Evolutionary conservation across 2,888 invertebrate genomes (phyloP).

Genomic region (Ganaspis brasiliensis): DNA sequence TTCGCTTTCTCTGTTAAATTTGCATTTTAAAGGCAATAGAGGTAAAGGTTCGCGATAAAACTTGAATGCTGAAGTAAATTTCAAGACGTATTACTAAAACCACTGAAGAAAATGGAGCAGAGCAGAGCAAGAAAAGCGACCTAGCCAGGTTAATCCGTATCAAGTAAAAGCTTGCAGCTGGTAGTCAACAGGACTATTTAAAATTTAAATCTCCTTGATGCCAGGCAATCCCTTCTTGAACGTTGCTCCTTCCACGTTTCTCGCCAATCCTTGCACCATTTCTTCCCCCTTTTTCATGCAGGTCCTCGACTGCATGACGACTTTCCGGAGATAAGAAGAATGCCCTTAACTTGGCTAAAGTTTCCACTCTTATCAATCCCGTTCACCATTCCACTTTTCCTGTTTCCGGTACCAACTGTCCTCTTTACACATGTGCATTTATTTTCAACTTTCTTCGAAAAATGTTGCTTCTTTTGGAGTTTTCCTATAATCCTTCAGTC

Average conservation of each 20-base stretch:
- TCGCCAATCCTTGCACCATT: slow-evolving; percentile 5
- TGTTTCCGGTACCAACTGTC: not conserved
- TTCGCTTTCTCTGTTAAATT: slow-evolving; percentile 1
- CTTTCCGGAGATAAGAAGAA: slow-evolving; percentile 49
- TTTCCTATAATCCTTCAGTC: too few relatives aligned
- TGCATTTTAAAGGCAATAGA: slow-evolving; percentile 1
- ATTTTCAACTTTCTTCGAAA: not conserved
- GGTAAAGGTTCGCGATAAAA: not conserved
- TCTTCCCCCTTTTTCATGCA: slow-evolving; percentile 27
- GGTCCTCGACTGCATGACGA: slow-evolving; percentile 49
- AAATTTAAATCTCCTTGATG: slow-evolving; percentile 72
- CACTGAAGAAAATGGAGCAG: slow-evolving; percentile 41
- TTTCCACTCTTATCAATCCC: not conserved
- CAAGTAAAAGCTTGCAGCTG: slow-evolving; percentile 65
- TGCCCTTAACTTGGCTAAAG: not conserved
- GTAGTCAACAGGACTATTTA: slow-evolving; percentile 69
- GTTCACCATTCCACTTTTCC: not conserved
- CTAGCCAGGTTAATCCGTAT: slow-evolving; percentile 63
- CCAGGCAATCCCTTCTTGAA: slow-evolving; percentile 48
- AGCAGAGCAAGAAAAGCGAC: slow-evolving; percentile 52
- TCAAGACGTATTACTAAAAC: slow-evolving; percentile 37
- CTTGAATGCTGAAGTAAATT: slow-evolving; percentile 34
- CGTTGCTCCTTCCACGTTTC: slow-evolving; percentile 1
- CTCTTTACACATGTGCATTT: too few relatives aligned
- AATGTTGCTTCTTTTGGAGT: not conserved